Evolutionary conservation across 2,113 vertebrate species (phyloP), one percentile per base, ranked within the genome.

Genomic region (Amia ocellicauda): DNA sequence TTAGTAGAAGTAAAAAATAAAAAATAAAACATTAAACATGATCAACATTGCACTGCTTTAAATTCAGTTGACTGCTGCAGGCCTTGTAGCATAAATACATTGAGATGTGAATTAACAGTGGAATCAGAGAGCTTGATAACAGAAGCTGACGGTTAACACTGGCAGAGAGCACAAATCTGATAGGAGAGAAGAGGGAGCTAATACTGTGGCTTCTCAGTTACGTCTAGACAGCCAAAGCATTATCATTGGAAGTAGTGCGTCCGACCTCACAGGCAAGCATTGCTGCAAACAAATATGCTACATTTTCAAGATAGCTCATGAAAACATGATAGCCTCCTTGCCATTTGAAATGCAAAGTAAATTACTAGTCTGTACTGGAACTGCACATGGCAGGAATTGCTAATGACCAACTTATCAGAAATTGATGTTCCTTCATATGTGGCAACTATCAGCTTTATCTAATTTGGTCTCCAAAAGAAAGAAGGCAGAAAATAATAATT

Each of bases 1-100:
- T 84, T 71, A 81, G 82, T 72, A 76, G 70, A 72, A 75, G 60
- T 66, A 66, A n/a, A 52, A 27, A 58, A 4, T 51, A 41, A 29
- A 69, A 29, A 65, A 57, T 58, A 28, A 47, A 56, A 14, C n/a
- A n/a, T n/a, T n/a, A n/a, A n/a, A n/a, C 31, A 36, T 36, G 11
- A 36, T 36, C 31, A 36, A 11, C 31, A 36, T 7, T 36, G 11
- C 31, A 36, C 31, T 36, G 5, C 31, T 36, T 36, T 36, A 36
- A 36, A 36, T 36, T 27, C 53, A 3, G 26, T 45, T 23, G 28
- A 63, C 58, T 10, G 55, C 41, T 50, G 57, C 49, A 47, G 41
- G 61, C 64, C n/a, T 26, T 23, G 28, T 42, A 49, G 29, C 52
- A 27, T 16, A 57, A 42, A 20, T 5, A 2, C 31, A 27, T 14